Conservation (phyloP, 2,888 invertebrate species). For the Hydroisotoma schaefferi region DNA sequence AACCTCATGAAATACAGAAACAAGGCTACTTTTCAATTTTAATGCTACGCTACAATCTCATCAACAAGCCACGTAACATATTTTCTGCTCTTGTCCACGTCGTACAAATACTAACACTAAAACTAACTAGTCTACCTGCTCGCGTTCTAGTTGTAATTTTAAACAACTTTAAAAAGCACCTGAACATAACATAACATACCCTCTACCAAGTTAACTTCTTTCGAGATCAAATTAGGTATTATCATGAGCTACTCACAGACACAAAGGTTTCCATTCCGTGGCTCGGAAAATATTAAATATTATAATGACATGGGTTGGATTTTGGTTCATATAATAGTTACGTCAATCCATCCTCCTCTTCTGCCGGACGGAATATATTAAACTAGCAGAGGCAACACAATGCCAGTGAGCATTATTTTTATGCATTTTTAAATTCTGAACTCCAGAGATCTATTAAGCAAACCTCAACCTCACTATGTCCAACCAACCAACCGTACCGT, state of each 20-base stretch:
- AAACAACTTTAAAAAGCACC: constrained; percentile 3
- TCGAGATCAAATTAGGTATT: constrained; percentile 10
- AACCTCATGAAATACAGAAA: neutral
- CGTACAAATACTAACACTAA: no score
- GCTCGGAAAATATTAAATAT: constrained; percentile 19
- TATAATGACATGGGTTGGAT: constrained; percentile 9
- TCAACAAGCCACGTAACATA: neutral
- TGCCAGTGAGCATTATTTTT: no score
- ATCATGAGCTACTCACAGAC: neutral
- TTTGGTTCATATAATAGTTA: neutral
- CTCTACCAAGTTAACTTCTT: neutral
- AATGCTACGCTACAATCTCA: neutral
- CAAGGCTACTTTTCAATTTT: neutral
- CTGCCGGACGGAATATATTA: constrained; percentile 11
- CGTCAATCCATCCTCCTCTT: constrained; percentile 8
- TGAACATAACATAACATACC: constrained; percentile 10
- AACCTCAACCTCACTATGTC: no score
- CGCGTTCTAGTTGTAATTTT: neutral
- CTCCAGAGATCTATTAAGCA: no score
- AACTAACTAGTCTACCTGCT: no score
- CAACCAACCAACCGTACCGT: no score
- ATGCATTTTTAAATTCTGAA: no score
- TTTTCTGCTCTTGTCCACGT: neutral
- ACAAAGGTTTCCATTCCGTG: constrained; percentile 7
- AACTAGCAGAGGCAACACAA: neutral